These are phyloP conservation scores for Melanostigma gelatinosum DNA, from an alignment of 2,113 vertebrate genomes.

Conservation along the genomic window DNA sequence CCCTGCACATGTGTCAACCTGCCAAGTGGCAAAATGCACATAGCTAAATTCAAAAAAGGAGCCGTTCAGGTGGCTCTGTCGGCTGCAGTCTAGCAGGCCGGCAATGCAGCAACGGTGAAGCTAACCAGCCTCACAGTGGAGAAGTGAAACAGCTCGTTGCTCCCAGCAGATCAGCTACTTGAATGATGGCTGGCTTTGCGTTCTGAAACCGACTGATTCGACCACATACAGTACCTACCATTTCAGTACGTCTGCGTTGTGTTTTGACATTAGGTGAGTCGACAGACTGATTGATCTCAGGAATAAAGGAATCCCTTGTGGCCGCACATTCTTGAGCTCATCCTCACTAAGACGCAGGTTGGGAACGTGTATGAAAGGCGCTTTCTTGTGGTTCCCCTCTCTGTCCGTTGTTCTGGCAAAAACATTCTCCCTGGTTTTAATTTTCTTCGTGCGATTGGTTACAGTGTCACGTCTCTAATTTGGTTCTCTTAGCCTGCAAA, in stretches of 20 bases:
- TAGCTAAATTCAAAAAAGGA: slow-evolving; percentile 1
- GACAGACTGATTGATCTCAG: not conserved
- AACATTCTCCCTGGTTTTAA: not conserved
- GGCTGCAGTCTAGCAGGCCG: slow-evolving; percentile 40
- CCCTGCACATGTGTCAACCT: slow-evolving; percentile 10
- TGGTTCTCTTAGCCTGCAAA: slow-evolving; percentile 5
- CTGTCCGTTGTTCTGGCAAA: slow-evolving; percentile 1
- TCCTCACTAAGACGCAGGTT: not conserved
- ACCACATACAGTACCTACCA: not conserved
- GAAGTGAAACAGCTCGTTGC: slow-evolving; percentile 1
- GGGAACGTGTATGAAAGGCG: not conserved
- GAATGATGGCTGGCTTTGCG: not conserved
- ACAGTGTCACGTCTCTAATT: not conserved
- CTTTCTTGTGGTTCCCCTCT: not conserved
- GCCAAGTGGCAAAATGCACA: slow-evolving; percentile 14
- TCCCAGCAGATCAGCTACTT: not conserved
- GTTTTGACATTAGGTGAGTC: not conserved
- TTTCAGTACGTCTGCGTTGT: not conserved
- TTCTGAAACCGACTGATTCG: slow-evolving; percentile 3
- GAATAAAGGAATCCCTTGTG: not conserved
- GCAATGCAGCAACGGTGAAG: slow-evolving; percentile 27
- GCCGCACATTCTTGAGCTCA: not conserved
- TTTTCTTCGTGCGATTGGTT: not conserved
- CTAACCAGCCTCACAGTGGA: slow-evolving; percentile 24
- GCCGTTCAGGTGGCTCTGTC: slow-evolving; percentile 27